These are phyloP conservation scores for Xenus cinereus DNA, from an alignment of 2,113 vertebrate genomes.

Conservation along the genomic window DNA sequence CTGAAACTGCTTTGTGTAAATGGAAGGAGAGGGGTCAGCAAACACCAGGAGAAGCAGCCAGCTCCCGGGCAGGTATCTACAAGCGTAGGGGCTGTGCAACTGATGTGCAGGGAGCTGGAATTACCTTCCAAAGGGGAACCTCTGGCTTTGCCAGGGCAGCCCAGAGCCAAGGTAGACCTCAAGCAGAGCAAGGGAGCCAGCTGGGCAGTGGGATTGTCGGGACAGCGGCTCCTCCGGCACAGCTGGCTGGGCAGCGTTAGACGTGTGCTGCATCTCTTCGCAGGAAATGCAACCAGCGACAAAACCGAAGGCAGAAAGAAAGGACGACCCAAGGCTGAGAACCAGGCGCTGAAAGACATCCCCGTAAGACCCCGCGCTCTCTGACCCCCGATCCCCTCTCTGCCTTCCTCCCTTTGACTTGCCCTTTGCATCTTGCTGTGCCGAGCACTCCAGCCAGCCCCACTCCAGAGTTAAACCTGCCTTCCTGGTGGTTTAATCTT, in stretches of 20 bases:
- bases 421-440: background rate
- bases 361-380: constrained; percentile 79
- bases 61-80: background rate
- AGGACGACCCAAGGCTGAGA: constrained; percentile 87
- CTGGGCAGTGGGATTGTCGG: background rate
- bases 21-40: background rate
- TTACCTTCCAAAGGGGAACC: background rate
- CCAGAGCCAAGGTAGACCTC: background rate
- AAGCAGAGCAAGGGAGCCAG: accelerated
- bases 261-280: background rate
- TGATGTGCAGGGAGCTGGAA: background rate
- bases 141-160: background rate
- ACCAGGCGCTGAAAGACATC: constrained; percentile 90
- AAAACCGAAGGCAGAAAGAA: constrained; percentile 89
- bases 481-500: background rate
- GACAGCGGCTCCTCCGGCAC: accelerated
- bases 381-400: background rate
- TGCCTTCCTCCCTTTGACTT: accelerated
- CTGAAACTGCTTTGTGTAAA: background rate
- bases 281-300: constrained; percentile 82
- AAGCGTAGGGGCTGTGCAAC: background rate
- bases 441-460: accelerated
- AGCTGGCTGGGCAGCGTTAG: background rate
- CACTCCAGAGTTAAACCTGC: background rate
- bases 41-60: background rate